phyloP scores from a whole-genome alignment of 2,888 invertebrate species.

The Cheilosia scutellata region DNA sequence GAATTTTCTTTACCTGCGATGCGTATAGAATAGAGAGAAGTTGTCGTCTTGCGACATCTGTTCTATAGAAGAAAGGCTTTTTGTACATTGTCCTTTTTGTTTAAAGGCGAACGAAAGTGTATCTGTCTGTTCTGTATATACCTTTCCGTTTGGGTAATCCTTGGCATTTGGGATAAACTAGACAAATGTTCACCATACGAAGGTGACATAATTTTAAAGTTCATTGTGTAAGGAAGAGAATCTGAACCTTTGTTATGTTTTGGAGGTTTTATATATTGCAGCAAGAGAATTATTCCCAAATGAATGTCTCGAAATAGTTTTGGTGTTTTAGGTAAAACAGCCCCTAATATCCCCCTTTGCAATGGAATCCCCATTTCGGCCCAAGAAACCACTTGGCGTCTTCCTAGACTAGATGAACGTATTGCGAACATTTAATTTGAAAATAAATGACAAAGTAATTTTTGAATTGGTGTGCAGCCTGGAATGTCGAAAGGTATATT shows the following conservation, averaged over 20 bases:
- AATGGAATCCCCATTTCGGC: too few species aligned
- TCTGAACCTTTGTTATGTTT: slow-evolving; percentile 22
- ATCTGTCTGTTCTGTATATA: slow-evolving; percentile 2
- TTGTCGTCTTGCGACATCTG: slow-evolving; percentile 58
- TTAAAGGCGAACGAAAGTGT: not conserved
- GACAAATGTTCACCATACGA: slow-evolving; percentile 37
- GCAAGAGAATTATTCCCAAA: not conserved
- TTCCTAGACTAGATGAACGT: too few species aligned
- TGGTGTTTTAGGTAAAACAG: not conserved
- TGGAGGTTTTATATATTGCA: not conserved
- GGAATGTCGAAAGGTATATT: too few species aligned
- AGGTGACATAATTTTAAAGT: slow-evolving; percentile 65
- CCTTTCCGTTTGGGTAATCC: slow-evolving; percentile 43
- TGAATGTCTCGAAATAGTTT: not conserved
- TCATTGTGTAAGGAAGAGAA: slow-evolving; percentile 20
- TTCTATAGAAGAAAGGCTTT: slow-evolving; percentile 22
- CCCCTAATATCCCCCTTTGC: too few species aligned
- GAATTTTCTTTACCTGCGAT: slow-evolving; percentile 56
- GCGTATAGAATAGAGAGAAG: not conserved
- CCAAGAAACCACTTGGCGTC: too few species aligned
- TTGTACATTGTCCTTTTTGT: slow-evolving; percentile 15
- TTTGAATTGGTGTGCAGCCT: too few species aligned
- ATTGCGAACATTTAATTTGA: too few species aligned
- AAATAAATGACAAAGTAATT: too few species aligned
- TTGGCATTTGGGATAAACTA: slow-evolving; percentile 49